These are phyloP conservation scores for Pogona vitticeps DNA, from an alignment of 2,113 vertebrate genomes.

Conservation along the genomic window DNA sequence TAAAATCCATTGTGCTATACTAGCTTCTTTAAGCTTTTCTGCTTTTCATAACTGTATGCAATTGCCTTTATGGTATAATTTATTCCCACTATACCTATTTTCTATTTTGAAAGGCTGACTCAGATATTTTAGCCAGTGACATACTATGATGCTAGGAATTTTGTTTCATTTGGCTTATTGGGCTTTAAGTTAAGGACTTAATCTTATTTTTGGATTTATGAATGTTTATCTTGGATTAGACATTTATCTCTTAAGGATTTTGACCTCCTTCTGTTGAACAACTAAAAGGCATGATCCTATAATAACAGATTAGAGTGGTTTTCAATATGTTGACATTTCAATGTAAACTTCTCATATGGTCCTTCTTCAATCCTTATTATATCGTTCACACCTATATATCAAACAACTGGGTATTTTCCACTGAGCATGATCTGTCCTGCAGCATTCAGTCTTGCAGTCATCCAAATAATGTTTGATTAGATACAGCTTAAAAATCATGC, in stretches of 20 bases:
- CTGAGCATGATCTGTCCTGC: not conserved
- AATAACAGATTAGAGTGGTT: slow-evolving; percentile 24
- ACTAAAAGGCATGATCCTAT: slow-evolving; percentile 15
- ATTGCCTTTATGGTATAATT: not conserved
- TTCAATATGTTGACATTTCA: slow-evolving; percentile 15
- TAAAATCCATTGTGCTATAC: not conserved
- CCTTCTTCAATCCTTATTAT: not conserved
- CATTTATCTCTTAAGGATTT: slow-evolving; percentile 31
- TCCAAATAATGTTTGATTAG: not conserved
- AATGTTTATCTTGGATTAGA: slow-evolving; percentile 32
- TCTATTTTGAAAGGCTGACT: not conserved
- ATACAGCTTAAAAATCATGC: not conserved
- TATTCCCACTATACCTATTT: not conserved
- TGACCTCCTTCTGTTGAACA: slow-evolving; percentile 21
- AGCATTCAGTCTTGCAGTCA: not conserved
- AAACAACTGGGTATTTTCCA: slow-evolving; percentile 1
- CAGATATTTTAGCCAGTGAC: not conserved
- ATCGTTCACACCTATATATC: not conserved
- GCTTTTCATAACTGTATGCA: not conserved
- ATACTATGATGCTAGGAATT: not conserved
- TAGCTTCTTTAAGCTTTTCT: not conserved
- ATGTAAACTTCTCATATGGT: not conserved
- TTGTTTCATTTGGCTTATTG: not conserved
- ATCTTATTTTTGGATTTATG: slow-evolving; percentile 28
- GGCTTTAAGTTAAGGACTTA: slow-evolving; percentile 1